A percentile compares a stretch with the other conserved stretches of the same genome.
Conservation (phyloP, 2,113 vertebrate species). For the Ovis aries region DNA sequence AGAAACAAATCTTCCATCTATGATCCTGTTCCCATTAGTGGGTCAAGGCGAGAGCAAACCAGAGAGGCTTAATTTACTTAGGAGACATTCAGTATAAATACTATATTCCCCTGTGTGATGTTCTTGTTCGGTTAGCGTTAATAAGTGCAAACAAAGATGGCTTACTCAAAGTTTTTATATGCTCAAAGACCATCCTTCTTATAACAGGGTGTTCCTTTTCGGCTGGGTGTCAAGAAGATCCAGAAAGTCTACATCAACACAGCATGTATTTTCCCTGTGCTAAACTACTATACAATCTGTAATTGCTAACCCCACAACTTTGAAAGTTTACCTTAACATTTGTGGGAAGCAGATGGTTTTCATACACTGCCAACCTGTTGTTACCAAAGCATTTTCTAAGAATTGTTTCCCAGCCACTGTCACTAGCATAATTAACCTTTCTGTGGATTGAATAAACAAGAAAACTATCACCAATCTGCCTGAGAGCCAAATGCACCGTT, state of each 20-base stretch:
- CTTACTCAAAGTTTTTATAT: slow-evolving; percentile 70
- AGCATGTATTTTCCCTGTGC: slow-evolving; percentile 80
- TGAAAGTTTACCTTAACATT: slow-evolving; percentile 87
- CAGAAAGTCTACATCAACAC: slow-evolving; percentile 82
- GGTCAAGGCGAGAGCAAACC: slow-evolving; percentile 69
- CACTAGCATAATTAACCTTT: slow-evolving; percentile 85
- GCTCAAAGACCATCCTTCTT: slow-evolving; percentile 72
- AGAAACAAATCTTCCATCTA: slow-evolving; percentile 62
- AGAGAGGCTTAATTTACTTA: slow-evolving; percentile 76
- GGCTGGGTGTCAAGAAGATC: slow-evolving; percentile 79
- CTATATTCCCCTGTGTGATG: slow-evolving; percentile 72
- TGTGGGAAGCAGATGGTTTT: slow-evolving; percentile 86
- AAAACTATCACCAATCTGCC: slow-evolving; percentile 56
- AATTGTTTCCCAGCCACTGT: slow-evolving; percentile 83
- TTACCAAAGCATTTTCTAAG: slow-evolving; percentile 84
- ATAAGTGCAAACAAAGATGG: slow-evolving; percentile 61
- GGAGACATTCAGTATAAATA: slow-evolving; percentile 69
- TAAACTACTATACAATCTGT: slow-evolving; percentile 81
- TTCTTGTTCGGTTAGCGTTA: slow-evolving; percentile 47
- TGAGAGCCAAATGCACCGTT: slow-evolving; percentile 30
- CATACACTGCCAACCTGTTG: slow-evolving; percentile 85
- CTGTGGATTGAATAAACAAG: slow-evolving; percentile 82
- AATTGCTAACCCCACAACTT: slow-evolving; percentile 84
- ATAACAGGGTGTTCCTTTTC: slow-evolving; percentile 75
- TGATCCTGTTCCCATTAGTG: slow-evolving; percentile 59